Percentiles rank a stretch among this genome's conserved stretches.
phyloP scores from a whole-genome alignment of 2,113 vertebrate genomes.

The Plecturocebus donacophilus region DNA sequence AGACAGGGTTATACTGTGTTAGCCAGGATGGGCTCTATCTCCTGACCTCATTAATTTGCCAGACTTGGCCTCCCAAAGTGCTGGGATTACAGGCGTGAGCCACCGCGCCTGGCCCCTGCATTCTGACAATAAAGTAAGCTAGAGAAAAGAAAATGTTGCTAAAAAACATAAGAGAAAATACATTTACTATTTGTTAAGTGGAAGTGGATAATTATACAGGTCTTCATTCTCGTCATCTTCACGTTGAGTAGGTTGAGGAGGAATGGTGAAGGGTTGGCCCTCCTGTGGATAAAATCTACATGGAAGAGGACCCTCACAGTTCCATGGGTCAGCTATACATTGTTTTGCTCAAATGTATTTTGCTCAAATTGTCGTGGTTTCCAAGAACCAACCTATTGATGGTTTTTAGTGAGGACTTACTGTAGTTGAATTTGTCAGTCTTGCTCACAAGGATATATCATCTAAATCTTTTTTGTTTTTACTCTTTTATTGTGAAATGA shows the following conservation, averaged over 20 bases:
- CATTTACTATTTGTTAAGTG: background rate
- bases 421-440: background rate
- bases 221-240: background rate
- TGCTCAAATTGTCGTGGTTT: background rate
- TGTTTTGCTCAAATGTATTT: background rate
- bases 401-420: background rate
- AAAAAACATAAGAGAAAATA: background rate
- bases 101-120: background rate
- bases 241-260: background rate
- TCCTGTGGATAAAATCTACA: background rate
- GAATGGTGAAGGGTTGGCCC: background rate
- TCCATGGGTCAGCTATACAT: background rate
- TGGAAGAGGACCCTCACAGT: background rate
- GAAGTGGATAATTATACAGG: background rate
- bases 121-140: background rate
- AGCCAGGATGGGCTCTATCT: too few species aligned
- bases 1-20: too few species aligned
- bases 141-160: background rate
- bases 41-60: too few species aligned
- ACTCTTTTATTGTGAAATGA: rapidly evolving
- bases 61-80: too few species aligned
- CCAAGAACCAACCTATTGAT: background rate
- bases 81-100: too few species aligned
- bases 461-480: background rate
- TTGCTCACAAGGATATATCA: background rate